Conservation (phyloP, 2,113 vertebrate genomes). For the Vanacampus margaritifer region DNA sequence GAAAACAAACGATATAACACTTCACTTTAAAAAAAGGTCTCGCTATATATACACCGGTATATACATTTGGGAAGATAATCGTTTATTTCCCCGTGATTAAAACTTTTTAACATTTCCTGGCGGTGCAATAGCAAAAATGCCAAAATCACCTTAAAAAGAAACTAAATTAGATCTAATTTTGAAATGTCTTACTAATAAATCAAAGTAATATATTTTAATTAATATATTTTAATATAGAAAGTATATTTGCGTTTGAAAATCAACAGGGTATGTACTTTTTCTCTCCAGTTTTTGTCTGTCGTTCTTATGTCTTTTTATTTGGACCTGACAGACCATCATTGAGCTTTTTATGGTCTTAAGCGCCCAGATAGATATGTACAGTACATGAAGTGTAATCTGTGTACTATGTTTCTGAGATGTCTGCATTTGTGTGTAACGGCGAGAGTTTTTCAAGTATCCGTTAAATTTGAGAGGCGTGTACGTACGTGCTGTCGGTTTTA, state of each 20-base stretch:
- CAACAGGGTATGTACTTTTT: slow-evolving; percentile 74
- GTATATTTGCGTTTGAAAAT: slow-evolving; percentile 63
- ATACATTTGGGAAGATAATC: not conserved
- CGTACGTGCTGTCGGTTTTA: no score
- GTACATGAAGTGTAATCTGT: not conserved
- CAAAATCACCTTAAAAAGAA: slow-evolving; percentile 71
- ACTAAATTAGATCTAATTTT: slow-evolving; percentile 63
- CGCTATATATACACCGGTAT: not conserved
- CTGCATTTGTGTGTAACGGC: not conserved
- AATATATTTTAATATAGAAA: slow-evolving; percentile 77
- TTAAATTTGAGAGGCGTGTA: not conserved
- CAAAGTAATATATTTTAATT: slow-evolving; percentile 82
- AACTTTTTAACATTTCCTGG: slow-evolving; percentile 41
- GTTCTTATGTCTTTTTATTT: slow-evolving; percentile 54
- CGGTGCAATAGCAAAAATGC: slow-evolving; percentile 53
- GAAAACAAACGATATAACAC: slow-evolving; percentile 18
- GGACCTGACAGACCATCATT: slow-evolving; percentile 43
- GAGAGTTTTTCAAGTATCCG: not conserved
- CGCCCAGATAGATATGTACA: slow-evolving; percentile 26
- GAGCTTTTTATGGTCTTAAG: slow-evolving; percentile 50
- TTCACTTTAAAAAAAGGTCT: slow-evolving; percentile 10
- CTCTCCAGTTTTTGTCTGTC: slow-evolving; percentile 28
- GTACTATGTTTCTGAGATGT: not conserved
- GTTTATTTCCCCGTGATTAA: not conserved
- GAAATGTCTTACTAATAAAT: slow-evolving; percentile 63